These are phyloP conservation scores for Osmerus mordax DNA, from an alignment of 2,113 vertebrate genomes.

Conservation along the genomic window DNA sequence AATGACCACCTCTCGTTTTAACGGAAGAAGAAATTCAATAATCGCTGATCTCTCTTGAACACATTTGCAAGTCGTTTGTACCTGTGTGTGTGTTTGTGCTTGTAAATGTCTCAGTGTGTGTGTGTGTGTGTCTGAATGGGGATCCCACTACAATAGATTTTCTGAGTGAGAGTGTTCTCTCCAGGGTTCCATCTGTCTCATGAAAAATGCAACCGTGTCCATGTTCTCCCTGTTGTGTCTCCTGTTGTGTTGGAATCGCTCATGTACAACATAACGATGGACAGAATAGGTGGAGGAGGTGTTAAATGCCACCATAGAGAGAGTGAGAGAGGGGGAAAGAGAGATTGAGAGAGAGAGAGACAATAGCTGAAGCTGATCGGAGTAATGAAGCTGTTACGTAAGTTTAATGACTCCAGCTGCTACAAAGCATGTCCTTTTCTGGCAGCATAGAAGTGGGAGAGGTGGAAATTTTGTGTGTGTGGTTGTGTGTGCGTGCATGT, in stretches of 20 bases:
- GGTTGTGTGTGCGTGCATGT: conserved; percentile 6
- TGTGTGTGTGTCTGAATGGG: neutral
- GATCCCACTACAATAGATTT: too few relatives aligned
- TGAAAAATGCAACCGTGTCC: conserved; percentile 49
- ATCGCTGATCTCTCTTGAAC: neutral
- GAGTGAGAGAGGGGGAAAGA: conserved; percentile 8
- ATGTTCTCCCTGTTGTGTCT: conserved; percentile 31
- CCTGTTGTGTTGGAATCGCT: conserved; percentile 1
- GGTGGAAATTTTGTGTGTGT: conserved; percentile 20
- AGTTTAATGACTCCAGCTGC: conserved; percentile 36
- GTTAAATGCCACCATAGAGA: conserved; percentile 17
- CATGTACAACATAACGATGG: neutral
- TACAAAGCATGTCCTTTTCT: conserved; percentile 20
- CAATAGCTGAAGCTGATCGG: neutral
- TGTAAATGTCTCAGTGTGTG: neutral
- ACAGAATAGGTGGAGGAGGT: conserved; percentile 31
- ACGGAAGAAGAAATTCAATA: too few relatives aligned
- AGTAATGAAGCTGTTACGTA: conserved; percentile 44
- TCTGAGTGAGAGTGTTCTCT: conserved; percentile 1
- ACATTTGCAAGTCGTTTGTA: neutral
- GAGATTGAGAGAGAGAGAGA: neutral
- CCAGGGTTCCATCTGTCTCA: conserved; percentile 23
- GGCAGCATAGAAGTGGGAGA: conserved; percentile 21
- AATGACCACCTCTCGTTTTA: neutral
- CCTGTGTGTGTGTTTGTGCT: too few relatives aligned